Percentiles rank a stretch among this genome's conserved stretches.
phyloP scores from a whole-genome alignment of 2,888 invertebrate genomes.

The Octodonta nipae region DNA sequence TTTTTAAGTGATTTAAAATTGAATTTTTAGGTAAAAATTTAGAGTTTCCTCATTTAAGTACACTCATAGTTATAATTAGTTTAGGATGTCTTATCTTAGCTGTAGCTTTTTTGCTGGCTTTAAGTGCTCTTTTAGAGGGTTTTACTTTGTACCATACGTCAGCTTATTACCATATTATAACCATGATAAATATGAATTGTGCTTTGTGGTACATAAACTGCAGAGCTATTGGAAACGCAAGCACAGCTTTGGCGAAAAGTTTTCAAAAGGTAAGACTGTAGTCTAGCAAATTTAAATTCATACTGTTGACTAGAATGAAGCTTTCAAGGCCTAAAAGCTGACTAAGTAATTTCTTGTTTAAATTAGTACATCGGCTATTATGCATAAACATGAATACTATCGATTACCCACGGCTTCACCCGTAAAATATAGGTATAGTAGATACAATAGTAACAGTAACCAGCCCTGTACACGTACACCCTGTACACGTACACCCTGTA shows the following conservation, averaged over 20 bases:
- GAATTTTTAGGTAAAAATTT: conserved; percentile 46
- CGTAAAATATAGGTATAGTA: no score
- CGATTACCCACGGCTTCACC: no score
- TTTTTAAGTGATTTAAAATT: no score
- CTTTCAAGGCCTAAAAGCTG: no score
- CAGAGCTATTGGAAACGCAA: conserved; percentile 49
- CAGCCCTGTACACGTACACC: no score
- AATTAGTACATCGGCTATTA: no score
- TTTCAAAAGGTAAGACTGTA: conserved; percentile 32
- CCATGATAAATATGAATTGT: conserved; percentile 60
- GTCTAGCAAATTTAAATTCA: no score
- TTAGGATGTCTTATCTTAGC: conserved; percentile 49
- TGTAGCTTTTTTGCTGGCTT: conserved; percentile 44
- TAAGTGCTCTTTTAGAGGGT: conserved; percentile 48
- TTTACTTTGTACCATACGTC: conserved; percentile 49
- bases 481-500: no score
- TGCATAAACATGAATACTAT: no score
- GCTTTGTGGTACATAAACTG: conserved; percentile 60
- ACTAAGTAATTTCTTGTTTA: no score
- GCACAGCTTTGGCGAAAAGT: conserved; percentile 30
- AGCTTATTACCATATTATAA: conserved; percentile 53
- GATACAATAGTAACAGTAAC: no score
- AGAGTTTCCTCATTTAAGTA: conserved; percentile 47
- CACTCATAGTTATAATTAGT: conserved; percentile 47
- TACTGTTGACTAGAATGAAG: no score